Evolutionary conservation across 2,113 vertebrate genomes (phyloP), one percentile per base, ranked within the genome.

Genomic region (Hassar affinis): DNA sequence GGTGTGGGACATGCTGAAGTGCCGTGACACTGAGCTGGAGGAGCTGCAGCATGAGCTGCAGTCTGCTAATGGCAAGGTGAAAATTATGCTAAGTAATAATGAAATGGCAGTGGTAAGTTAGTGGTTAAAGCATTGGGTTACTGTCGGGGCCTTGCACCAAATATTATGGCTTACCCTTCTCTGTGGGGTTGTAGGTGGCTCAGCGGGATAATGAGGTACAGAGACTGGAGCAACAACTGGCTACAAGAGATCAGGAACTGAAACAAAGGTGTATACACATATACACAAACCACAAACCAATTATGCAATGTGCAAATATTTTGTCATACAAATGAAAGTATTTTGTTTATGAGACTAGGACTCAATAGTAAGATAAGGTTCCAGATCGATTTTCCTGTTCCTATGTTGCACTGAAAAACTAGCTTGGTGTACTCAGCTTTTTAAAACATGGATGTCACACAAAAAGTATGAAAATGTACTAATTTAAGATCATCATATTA

Each of bases 221-320:
- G 81, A 89, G 81, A 15, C 81, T 93, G 86, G 91, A 89, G 75
- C 86, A 91, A 72, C 85, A 89, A 56, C 88, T 93, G 56, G 20
- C 69, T 47, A 81, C 89, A n/a, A 89, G 75, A 83, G 91, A 92
- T 51, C 85, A 91, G 56, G 88, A 93, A 69, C 74, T 94, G 38
- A 86, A 68, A 14, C 86, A 91, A 81, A 93, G 86, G 93, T 93
- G 85, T 76, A 89, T 33, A 42, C 17, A 20, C 7, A 7, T 76
- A 49, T 56, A n/a, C 35, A 56, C 18, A 35, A 47, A 49, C 45
- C n/a, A 69, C 35, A 69, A 25, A 69, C 15, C 6, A 18, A 15
- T 30, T 30, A 38, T 38, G 38, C 35, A 68, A 1, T 38, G 8
- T 45, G 20, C 38, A 42, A 69, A 42, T 22, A 69, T 11, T 10